These are phyloP conservation scores for Pantherophis vulpinus DNA, from an alignment of 2,797 vertebrate species.

Conservation along the genomic window DNA sequence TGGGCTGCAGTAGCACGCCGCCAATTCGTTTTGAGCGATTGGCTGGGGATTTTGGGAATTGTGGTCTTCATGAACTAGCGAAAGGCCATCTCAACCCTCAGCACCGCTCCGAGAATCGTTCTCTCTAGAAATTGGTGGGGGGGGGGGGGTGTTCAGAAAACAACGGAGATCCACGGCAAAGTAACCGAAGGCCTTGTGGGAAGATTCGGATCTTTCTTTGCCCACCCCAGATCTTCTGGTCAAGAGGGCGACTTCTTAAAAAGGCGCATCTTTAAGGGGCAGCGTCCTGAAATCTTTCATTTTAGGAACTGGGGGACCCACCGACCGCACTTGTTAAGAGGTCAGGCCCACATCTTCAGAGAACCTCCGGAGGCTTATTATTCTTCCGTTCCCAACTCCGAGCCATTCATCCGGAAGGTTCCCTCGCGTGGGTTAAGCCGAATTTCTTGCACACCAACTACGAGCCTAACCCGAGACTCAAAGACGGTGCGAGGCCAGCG, in stretches of 20 bases:
- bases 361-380: not conserved
- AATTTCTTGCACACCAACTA: not conserved
- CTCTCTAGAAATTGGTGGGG: not conserved
- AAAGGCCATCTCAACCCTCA: not conserved
- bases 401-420: not conserved
- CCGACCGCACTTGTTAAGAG: not conserved
- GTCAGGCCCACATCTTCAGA: not conserved
- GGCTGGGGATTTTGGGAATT: not conserved
- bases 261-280: too few relatives aligned
- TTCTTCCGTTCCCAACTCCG: not conserved
- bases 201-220: not conserved
- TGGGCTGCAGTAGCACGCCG: not conserved
- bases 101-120: not conserved
- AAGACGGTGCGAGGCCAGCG: too few relatives aligned
- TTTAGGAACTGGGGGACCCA: not conserved
- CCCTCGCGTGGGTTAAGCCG: too few relatives aligned
- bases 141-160: not conserved
- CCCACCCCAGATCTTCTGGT: not conserved
- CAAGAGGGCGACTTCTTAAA: too few relatives aligned
- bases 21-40: not conserved
- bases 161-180: not conserved
- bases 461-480: too few relatives aligned
- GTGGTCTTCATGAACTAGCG: not conserved
- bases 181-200: not conserved
- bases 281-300: not conserved